A percentile compares a stretch with the other conserved stretches of the same genome.
These are phyloP conservation scores for Orchesella flavescens DNA, from an alignment of 2,888 invertebrate genomes.

Conservation along the genomic window DNA sequence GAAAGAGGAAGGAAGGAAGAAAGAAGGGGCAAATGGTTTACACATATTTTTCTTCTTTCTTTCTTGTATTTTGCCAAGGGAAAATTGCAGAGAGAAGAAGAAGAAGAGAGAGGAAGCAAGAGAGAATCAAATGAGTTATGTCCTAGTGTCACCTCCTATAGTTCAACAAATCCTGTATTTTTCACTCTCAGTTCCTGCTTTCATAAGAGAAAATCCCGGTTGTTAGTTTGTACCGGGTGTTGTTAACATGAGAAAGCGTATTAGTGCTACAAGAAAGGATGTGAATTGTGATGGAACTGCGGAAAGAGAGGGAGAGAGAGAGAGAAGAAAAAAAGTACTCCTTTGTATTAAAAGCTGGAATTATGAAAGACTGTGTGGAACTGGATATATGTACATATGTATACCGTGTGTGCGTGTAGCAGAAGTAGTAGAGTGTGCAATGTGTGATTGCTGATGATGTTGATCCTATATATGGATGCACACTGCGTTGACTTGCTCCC, in stretches of 20 bases:
- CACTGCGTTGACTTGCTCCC: too few relatives aligned
- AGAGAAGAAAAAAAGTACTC: conserved; percentile 28
- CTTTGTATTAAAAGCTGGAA: conserved; percentile 28
- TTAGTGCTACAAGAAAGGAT: conserved; percentile 40
- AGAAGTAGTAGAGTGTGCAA: not conserved
- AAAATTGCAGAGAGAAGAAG: not conserved
- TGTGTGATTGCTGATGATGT: not conserved
- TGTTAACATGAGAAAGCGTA: conserved; percentile 48
- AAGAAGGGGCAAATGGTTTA: conserved; percentile 1
- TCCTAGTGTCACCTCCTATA: conserved; percentile 55
- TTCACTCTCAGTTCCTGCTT: conserved; percentile 47
- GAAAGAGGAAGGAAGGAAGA: conserved; percentile 16
- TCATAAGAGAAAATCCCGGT: conserved; percentile 47
- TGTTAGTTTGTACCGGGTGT: conserved; percentile 48
- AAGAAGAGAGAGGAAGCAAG: conserved; percentile 26
- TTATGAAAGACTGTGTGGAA: conserved; percentile 16
- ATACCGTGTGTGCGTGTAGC: too few relatives aligned
- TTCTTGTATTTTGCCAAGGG: not conserved
- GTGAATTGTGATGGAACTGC: conserved; percentile 30
- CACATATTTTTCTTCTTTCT: conserved; percentile 1
- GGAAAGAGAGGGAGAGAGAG: not conserved
- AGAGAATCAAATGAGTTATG: conserved; percentile 59
- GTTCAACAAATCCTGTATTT: conserved; percentile 61
- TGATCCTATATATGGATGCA: not conserved
- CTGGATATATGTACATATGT: too few relatives aligned